phyloP scores from a whole-genome alignment of 2,888 invertebrate genomes.

The Nipponacmea schrenckii region DNA sequence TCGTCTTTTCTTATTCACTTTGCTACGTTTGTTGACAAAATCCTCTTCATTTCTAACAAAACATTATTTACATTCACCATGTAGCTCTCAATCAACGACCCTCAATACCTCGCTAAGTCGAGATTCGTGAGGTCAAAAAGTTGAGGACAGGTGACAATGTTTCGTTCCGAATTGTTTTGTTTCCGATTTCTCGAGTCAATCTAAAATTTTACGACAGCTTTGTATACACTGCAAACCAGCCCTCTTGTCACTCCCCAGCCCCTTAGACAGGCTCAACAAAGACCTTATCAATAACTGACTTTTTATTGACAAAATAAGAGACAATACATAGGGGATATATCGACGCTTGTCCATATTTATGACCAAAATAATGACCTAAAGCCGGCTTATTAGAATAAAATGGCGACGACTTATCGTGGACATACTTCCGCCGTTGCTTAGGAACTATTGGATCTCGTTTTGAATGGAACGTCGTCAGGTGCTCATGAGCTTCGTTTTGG shows the following conservation, averaged over 20 bases:
- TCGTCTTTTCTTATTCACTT: too few relatives aligned
- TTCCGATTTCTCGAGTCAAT: background rate
- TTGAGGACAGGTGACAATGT: slow-evolving; percentile 1
- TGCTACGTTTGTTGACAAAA: background rate
- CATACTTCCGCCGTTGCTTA: background rate
- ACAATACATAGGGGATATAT: too few relatives aligned
- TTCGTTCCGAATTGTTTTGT: background rate
- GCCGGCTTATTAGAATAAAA: too few relatives aligned
- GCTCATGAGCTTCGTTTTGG: background rate
- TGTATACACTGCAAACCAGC: background rate
- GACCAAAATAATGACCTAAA: too few relatives aligned
- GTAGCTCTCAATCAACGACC: background rate
- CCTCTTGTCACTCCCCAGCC: too few relatives aligned
- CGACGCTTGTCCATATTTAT: too few relatives aligned
- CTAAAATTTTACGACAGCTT: background rate
- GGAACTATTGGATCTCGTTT: background rate
- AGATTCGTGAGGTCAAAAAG: slow-evolving; percentile 4
- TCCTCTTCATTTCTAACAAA: background rate
- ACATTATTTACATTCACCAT: background rate
- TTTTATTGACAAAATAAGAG: too few relatives aligned
- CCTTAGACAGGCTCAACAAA: too few relatives aligned
- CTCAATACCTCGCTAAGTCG: background rate
- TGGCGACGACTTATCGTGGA: too few relatives aligned
- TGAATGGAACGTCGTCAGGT: background rate
- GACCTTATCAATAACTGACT: too few relatives aligned